Percentiles rank a stretch among this genome's conserved stretches.
Conservation (phyloP, 37 sponge, comb jelly and placozoan species). For the Hormiphora californensis region DNA sequence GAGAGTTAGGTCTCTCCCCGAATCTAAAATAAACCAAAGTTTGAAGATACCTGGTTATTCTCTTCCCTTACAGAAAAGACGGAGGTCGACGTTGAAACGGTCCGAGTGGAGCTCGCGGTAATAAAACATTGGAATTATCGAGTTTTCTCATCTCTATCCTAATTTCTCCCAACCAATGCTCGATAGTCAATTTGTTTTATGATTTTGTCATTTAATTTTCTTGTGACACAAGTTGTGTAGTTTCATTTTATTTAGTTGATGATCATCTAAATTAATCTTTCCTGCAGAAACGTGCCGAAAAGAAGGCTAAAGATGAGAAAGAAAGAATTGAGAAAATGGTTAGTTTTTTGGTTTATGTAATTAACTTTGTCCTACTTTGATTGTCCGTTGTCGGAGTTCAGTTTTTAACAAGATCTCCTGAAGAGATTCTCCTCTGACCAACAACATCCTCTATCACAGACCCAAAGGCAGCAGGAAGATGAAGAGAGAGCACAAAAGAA, state of each 20-base stretch:
- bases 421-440: background rate
- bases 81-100: conserved; percentile 27
- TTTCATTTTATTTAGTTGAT: background rate
- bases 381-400: too few species aligned
- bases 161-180: background rate
- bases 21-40: too few species aligned
- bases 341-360: too few species aligned
- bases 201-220: too few species aligned
- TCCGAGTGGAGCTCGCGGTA: conserved; percentile 53
- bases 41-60: conserved; percentile 54
- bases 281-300: conserved; percentile 29
- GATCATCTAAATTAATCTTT: background rate
- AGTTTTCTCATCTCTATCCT: background rate
- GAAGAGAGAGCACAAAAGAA: conserved; percentile 49
- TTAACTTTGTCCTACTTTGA: too few species aligned
- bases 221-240: background rate
- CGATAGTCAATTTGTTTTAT: too few species aligned
- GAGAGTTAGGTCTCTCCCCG: too few species aligned
- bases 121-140: too few species aligned
- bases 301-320: conserved; percentile 35
- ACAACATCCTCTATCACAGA: background rate
- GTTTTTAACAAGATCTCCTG: background rate
- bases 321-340: conserved; percentile 52
- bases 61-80: conserved; percentile 48
- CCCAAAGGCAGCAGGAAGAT: conserved; percentile 25